phyloP scores from a whole-genome alignment of 2,797 vertebrate species.

The Bovichtus variegatus region DNA sequence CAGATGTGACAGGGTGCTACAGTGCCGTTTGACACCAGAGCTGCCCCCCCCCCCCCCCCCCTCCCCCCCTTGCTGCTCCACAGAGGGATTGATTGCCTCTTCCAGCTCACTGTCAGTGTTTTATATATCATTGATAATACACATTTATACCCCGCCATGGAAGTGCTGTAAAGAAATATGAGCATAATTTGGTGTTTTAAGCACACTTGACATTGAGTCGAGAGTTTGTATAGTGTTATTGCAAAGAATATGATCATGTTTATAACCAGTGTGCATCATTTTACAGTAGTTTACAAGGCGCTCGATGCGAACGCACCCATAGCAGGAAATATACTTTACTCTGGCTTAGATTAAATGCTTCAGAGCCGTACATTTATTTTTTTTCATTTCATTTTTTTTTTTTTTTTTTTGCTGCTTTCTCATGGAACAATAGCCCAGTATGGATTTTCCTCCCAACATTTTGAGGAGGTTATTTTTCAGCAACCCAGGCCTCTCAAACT shows the following conservation, averaged over 20 bases:
- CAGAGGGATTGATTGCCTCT: slow-evolving; percentile 51
- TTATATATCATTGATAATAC: slow-evolving; percentile 39
- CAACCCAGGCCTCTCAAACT: slow-evolving; percentile 65
- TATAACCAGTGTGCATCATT: slow-evolving; percentile 19
- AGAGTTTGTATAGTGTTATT: slow-evolving; percentile 36
- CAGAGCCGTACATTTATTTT: slow-evolving; percentile 31
- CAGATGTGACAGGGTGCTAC: slow-evolving; percentile 52
- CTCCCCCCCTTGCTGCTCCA: background rate
- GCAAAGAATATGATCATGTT: slow-evolving; percentile 32
- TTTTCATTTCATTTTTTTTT: slow-evolving; percentile 29
- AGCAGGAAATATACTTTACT: slow-evolving; percentile 28
- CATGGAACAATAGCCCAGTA: slow-evolving; percentile 69
- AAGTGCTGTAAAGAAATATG: slow-evolving; percentile 47
- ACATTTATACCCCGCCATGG: slow-evolving; percentile 33
- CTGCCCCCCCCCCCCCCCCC: background rate
- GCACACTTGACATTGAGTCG: slow-evolving; percentile 45
- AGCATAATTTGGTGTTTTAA: slow-evolving; percentile 61
- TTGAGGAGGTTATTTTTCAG: slow-evolving; percentile 74
- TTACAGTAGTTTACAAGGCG: slow-evolving; percentile 42
- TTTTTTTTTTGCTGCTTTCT: slow-evolving; percentile 39
- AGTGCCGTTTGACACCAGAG: slow-evolving; percentile 50
- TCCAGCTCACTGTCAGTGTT: slow-evolving; percentile 37
- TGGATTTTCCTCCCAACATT: slow-evolving; percentile 71
- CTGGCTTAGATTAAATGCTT: slow-evolving; percentile 39
- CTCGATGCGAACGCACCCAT: slow-evolving; percentile 29